Evolutionary conservation across 2,113 vertebrate species (phyloP).

Genomic region (Trogon melanurus): DNA sequence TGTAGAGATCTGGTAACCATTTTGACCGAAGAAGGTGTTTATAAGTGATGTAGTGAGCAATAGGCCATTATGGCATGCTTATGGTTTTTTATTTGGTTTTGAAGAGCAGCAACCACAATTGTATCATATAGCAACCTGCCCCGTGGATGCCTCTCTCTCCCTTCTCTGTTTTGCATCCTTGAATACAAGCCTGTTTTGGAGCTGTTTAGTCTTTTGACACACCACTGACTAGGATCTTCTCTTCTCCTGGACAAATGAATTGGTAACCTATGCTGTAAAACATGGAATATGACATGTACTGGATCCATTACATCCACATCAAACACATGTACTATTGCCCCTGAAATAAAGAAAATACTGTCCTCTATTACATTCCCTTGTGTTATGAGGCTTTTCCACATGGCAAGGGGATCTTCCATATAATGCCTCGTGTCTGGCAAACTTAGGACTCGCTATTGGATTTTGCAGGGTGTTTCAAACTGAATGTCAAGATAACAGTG

Average conservation of each 20-base stretch:
- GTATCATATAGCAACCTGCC: not conserved
- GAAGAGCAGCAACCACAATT: not conserved
- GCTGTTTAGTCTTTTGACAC: not conserved
- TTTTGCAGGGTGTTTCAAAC: not conserved
- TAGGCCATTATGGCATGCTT: not conserved
- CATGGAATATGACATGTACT: too few species aligned
- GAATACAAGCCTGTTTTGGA: not conserved
- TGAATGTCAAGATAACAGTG: not conserved
- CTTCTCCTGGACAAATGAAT: not conserved
- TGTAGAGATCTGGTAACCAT: not conserved
- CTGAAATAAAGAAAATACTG: not conserved
- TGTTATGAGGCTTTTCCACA: not conserved
- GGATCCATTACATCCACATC: not conserved
- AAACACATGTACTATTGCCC: not conserved
- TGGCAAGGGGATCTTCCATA: not conserved
- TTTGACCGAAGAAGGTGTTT: not conserved
- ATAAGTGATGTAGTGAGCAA: not conserved
- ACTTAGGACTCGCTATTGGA: not conserved
- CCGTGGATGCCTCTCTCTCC: not conserved
- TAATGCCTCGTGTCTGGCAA: not conserved
- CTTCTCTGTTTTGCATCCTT: not conserved
- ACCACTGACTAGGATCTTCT: not conserved
- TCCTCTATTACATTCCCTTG: not conserved
- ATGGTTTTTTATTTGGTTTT: not conserved
- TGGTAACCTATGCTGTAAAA: not conserved